A percentile compares a stretch with the other conserved stretches of the same genome.
Evolutionary conservation across 1,140 invertebrate species (phyloP).

Genomic region (Choristoneura fumiferana): DNA sequence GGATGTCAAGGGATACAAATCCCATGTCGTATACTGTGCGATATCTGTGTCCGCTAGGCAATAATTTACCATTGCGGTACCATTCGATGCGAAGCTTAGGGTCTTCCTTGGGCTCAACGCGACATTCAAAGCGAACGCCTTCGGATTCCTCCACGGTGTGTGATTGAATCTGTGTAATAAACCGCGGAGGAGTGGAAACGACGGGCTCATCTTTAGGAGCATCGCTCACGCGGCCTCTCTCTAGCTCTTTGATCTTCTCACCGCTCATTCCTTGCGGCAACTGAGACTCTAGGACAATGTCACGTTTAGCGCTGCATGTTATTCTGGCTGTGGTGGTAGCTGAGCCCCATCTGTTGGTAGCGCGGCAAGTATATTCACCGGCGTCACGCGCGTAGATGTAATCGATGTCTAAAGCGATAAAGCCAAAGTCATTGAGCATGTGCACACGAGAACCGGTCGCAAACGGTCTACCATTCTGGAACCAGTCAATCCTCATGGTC

Average conservation of each 20-base stretch:
- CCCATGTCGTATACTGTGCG: conserved; percentile 96
- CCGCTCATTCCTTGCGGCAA: conserved; percentile 95
- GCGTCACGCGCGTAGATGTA: conserved; percentile 93
- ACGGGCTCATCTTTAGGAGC: conserved; percentile 84
- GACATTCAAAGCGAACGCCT: conserved; percentile 95
- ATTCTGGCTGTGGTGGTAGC: conserved; percentile 92
- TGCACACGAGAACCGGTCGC: conserved; percentile 93
- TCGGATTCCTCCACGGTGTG: conserved; percentile 92
- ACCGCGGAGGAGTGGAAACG: conserved; percentile 85
- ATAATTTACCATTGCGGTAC: conserved; percentile 93
- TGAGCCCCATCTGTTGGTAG: conserved; percentile 92
- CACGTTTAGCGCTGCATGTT: conserved; percentile 90
- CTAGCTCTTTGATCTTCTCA: conserved; percentile 95
- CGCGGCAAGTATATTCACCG: conserved; percentile 91
- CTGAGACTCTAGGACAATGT: conserved; percentile 95
- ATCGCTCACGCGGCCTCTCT: conserved; percentile 88
- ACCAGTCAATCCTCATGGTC: conserved; percentile 96
- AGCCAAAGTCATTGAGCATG: conserved; percentile 96
- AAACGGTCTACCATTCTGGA: conserved; percentile 93
- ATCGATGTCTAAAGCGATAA: conserved; percentile 94
- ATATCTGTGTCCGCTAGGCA: conserved; percentile 94
- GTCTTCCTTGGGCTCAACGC: conserved; percentile 96
- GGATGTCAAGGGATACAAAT: conserved; percentile 95
- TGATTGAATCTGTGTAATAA: conserved; percentile 91
- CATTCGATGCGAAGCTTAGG: conserved; percentile 94